These are phyloP conservation scores for Thalpophila matura DNA, from an alignment of 2,888 invertebrate genomes.

Conservation along the genomic window DNA sequence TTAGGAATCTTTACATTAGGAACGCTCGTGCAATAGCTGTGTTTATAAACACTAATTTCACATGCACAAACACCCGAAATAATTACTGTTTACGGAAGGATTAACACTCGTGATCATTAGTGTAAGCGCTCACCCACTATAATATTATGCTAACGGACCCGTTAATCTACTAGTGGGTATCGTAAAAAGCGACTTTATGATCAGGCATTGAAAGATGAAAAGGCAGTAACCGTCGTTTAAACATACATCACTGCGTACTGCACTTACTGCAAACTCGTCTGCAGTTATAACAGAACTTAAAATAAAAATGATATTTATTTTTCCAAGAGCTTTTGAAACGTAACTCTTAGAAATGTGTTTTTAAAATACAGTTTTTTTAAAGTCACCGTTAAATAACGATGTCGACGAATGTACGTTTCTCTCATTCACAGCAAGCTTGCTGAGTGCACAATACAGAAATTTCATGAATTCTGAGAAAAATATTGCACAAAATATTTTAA, in stretches of 20 bases:
- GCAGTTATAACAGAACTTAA: not conserved
- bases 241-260: not conserved
- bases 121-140: no score
- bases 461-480: slow-evolving; percentile 28
- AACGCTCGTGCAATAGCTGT: no score
- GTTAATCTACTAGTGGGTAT: no score
- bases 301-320: not conserved
- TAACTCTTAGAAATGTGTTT: slow-evolving; percentile 10
- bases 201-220: no score
- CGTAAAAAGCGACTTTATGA: no score
- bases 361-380: slow-evolving; percentile 10
- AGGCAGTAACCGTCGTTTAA: no score
- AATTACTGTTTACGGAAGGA: no score
- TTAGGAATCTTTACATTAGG: no score
- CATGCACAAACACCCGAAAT: no score
- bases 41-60: no score
- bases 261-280: not conserved
- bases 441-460: slow-evolving; percentile 38
- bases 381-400: slow-evolving; percentile 10
- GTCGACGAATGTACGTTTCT: slow-evolving; percentile 21
- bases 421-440: slow-evolving; percentile 35
- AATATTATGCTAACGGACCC: no score
- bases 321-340: not conserved
- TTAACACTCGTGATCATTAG: no score
- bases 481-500: slow-evolving; percentile 41